phyloP scores from a whole-genome alignment of 2,888 invertebrate genomes.

The Clanis bilineata region DNA sequence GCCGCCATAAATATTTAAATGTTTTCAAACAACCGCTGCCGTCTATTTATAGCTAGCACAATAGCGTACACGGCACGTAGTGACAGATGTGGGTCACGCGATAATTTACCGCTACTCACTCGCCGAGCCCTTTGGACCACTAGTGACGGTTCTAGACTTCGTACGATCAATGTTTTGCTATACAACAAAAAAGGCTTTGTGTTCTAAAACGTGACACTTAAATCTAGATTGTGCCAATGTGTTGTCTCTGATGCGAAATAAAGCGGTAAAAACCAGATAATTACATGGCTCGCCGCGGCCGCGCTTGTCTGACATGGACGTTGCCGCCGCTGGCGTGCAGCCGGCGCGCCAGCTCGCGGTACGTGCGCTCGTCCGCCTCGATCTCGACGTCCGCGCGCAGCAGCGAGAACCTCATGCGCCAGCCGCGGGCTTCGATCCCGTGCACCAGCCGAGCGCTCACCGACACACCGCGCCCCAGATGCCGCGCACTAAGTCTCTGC shows the following conservation, averaged over 20 bases:
- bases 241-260: background rate
- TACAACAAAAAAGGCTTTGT: background rate
- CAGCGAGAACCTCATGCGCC: conserved; percentile 74
- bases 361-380: conserved; percentile 68
- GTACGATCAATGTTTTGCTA: background rate
- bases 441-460: conserved; percentile 68
- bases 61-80: conserved; percentile 20
- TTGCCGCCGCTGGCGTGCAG: conserved; percentile 58
- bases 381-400: conserved; percentile 73
- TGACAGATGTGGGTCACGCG: conserved; percentile 10
- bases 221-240: background rate
- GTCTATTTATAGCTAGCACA: conserved; percentile 10
- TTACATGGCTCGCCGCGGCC: conserved; percentile 66
- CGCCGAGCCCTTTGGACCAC: background rate
- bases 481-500: conserved; percentile 73
- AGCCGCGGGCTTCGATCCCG: conserved; percentile 69
- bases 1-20: conserved; percentile 3
- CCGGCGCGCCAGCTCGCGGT: conserved; percentile 61
- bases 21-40: background rate
- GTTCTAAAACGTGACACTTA: background rate
- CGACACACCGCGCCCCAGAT: conserved; percentile 63
- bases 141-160: background rate
- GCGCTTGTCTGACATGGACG: conserved; percentile 61
- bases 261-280: conserved; percentile 48
- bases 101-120: conserved; percentile 12